These are phyloP conservation scores for Augiades crinisus DNA, from an alignment of 2,888 invertebrate genomes.

Conservation along the genomic window DNA sequence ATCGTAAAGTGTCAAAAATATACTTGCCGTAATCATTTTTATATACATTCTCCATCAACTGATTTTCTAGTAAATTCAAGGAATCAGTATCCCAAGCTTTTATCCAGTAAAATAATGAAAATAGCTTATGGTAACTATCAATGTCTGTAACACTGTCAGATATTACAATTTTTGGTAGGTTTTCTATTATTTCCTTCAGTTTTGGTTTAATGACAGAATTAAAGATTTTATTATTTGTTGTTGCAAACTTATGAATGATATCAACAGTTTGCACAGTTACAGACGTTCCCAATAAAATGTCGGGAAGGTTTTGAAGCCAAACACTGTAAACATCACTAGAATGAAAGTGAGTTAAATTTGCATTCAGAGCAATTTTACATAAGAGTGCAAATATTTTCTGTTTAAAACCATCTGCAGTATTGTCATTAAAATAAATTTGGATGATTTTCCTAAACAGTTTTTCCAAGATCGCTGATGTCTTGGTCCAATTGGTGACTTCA, in stretches of 20 bases:
- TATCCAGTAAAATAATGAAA: slow-evolving; percentile 79
- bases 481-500: slow-evolving; percentile 62
- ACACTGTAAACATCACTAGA: slow-evolving; percentile 58
- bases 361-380: slow-evolving; percentile 68
- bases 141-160: slow-evolving; percentile 59
- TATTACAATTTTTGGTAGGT: slow-evolving; percentile 60
- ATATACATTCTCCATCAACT: slow-evolving; percentile 55
- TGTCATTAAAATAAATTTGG: slow-evolving; percentile 56
- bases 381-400: slow-evolving; percentile 65
- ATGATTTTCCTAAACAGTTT: slow-evolving; percentile 62
- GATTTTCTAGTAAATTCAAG: slow-evolving; percentile 63
- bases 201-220: slow-evolving; percentile 68
- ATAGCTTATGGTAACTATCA: slow-evolving; percentile 71
- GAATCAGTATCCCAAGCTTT: slow-evolving; percentile 64
- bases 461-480: slow-evolving; percentile 51
- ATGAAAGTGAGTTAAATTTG: slow-evolving; percentile 61
- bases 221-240: slow-evolving; percentile 75
- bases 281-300: slow-evolving; percentile 74
- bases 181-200: slow-evolving; percentile 65
- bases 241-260: slow-evolving; percentile 81
- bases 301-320: slow-evolving; percentile 80
- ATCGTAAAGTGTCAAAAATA: slow-evolving; percentile 63
- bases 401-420: slow-evolving; percentile 47
- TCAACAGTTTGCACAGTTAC: slow-evolving; percentile 76
- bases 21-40: slow-evolving; percentile 57